Base-by-base conservation (phyloP, 92 coral and sea anemone species). In the Parazoanthus swiftii region DNA sequence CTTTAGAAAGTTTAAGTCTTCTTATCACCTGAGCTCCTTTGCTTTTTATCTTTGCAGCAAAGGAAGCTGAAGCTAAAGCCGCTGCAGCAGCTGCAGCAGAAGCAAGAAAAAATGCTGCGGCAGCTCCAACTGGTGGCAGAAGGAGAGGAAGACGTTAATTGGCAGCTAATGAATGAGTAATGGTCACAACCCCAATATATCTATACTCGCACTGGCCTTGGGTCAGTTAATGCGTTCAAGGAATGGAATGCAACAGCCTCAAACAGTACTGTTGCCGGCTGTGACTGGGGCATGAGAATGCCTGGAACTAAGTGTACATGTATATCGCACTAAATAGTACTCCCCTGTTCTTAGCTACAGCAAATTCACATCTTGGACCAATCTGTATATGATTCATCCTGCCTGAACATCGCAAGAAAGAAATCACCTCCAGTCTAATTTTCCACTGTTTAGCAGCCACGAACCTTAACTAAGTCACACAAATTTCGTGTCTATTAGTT, bases 101-200 rank as follows among this genome's bases (percentile, higher is more conserved):
- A 50, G 86, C 86, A 20, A 84, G 87, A 66, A 71, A 72, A 25
- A 84, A 6, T 44, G 65, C 78, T 11, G 79, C 33, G 7, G 87
- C 87, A 15, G 78, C 87, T 44, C 87, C 87, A 8, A 36, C 87
- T 0, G 75, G 87, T 21, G 66, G 87, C 25, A 84, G 87, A 36
- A 84, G 87, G 79, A 84, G 77, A 84, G 87, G 87, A 48, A 84
- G 44, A 44, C 79, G 87, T 42, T 84, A 51, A 84, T 42, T 43
- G 23, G 42, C 18, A 56, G 15, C n/a, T 26, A 15, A 35, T 56
- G 25, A 80, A 81, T 81, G 48, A 81, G 38, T 25, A 36, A 56
- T 38, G 15, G 44, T 16, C 77, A 72, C 18, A 29, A 84, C 67
- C 44, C 33, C 66, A 71, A 84, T 84, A n/a, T 71, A 71, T 21